Evolutionary conservation across 2,113 vertebrate species (phyloP), one percentile per base, ranked within the genome.

Genomic region (Nibea coibor): DNA sequence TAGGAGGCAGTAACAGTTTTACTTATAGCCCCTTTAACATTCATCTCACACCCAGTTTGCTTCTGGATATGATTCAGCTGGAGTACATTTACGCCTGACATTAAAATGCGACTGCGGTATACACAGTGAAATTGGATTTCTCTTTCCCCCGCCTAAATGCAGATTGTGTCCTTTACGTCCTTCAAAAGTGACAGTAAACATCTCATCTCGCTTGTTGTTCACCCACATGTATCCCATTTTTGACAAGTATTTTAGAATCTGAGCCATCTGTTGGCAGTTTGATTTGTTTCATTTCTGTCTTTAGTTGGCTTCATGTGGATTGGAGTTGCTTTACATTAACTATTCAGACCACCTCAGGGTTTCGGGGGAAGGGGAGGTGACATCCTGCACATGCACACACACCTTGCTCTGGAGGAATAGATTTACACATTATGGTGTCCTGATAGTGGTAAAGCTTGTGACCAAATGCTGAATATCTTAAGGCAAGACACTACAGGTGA

Each of bases 41-140:
- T 90, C 89, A 77, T 72, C 80, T 89, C 89, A 84, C 89, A 89
- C 71, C 64, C 68, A 81, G 51, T 85, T 88, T 83, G 80, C 89
- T 89, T 83, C 87, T 85, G 82, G 85, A 85, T 83, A 88, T 71
- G 91, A 88, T 89, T 89, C 89, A 85, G 89, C 87, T 73, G 53
- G 80, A 92, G 87, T 85, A 78, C 78, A 87, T 91, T 88, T 90
- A 85, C 19, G 80, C 53, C 86, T 86, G 87, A 88, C 76, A 92
- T 92, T 92, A 90, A 91, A 90, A 91, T 90, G 84, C 61, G 20
- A 71, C 43, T 11, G 81, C 43, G 50, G 82, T 78, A 85, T 78
- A 82, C 84, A 84, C 80, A 84, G 62, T 26, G 69, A 89, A 92
- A 91, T 91, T 90, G 91, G 86, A 92, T 91, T 92, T 88, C 84